These are phyloP conservation scores for Cephus cinctus DNA, from an alignment of 1,140 invertebrate species.

Conservation along the genomic window DNA sequence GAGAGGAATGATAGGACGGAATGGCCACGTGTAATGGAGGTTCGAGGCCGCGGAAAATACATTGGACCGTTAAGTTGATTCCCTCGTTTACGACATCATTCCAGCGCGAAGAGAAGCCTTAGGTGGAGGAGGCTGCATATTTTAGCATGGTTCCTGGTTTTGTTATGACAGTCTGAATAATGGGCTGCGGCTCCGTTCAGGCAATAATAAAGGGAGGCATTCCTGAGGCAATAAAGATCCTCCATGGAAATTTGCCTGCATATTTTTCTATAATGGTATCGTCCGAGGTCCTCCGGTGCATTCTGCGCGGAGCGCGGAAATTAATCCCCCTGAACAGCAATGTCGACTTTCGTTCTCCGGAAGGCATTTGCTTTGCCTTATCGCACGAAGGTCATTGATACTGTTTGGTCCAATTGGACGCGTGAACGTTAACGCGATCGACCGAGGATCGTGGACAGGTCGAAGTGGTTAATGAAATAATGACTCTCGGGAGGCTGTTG, in stretches of 20 bases:
- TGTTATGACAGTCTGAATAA: constrained; percentile 38
- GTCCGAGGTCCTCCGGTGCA: background rate
- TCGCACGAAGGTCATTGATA: too few species aligned
- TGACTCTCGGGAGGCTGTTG: too few species aligned
- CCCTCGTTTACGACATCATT: constrained; percentile 31
- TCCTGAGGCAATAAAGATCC: constrained; percentile 35
- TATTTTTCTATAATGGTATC: constrained; percentile 35
- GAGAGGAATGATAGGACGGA: too few species aligned
- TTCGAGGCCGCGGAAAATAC: constrained; percentile 22
- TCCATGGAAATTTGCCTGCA: constrained; percentile 39
- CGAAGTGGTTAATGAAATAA: too few species aligned
- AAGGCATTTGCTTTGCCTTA: too few species aligned
- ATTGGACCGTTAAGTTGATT: constrained; percentile 31
- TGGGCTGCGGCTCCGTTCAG: constrained; percentile 22
- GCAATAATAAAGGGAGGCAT: constrained; percentile 32
- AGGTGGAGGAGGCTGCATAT: constrained; percentile 32
- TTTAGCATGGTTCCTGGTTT: constrained; percentile 38
- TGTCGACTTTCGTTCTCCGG: too few species aligned
- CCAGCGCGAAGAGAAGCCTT: constrained; percentile 22
- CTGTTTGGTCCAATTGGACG: too few species aligned
- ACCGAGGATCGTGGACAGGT: too few species aligned
- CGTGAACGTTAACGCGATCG: too few species aligned
- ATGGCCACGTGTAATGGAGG: too few species aligned
- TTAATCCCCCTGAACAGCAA: background rate
- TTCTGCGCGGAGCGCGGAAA: background rate